phyloP scores from a whole-genome alignment of 2,113 vertebrate species.

The Thunnus maccoyii region DNA sequence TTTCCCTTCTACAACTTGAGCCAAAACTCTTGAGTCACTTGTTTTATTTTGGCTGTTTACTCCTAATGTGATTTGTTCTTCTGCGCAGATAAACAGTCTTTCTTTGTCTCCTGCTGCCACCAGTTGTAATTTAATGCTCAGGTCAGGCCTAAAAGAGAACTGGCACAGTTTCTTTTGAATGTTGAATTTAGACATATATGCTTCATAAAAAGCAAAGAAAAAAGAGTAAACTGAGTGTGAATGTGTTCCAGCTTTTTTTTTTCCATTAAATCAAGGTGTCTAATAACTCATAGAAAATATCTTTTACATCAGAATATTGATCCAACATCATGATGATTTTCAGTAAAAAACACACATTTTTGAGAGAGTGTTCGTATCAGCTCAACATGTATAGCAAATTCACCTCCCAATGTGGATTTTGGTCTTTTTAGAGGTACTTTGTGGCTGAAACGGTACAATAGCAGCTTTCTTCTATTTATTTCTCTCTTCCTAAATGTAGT shows the following conservation, averaged over 20 bases:
- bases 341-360: too few relatives aligned
- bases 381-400: too few relatives aligned
- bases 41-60: not conserved
- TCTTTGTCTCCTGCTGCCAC: conserved; percentile 10
- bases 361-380: too few relatives aligned
- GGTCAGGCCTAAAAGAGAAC: not conserved
- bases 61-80: not conserved
- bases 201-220: not conserved
- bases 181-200: not conserved
- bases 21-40: conserved; percentile 3
- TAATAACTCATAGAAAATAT: too few relatives aligned
- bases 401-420: too few relatives aligned
- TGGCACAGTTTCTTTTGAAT: not conserved
- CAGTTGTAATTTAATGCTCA: not conserved
- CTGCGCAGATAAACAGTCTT: not conserved
- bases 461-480: too few relatives aligned
- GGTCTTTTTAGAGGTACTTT: too few relatives aligned
- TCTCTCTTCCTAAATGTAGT: too few relatives aligned
- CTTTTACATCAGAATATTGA: too few relatives aligned
- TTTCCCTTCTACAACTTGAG: not conserved
- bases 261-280: not conserved
- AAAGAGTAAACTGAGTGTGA: not conserved
- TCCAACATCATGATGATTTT: too few relatives aligned
- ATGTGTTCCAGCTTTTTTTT: not conserved
- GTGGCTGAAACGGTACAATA: too few relatives aligned